Evolutionary conservation across 2,888 invertebrate genomes (phyloP).

Genomic region (Lasioglossum marginatum): DNA sequence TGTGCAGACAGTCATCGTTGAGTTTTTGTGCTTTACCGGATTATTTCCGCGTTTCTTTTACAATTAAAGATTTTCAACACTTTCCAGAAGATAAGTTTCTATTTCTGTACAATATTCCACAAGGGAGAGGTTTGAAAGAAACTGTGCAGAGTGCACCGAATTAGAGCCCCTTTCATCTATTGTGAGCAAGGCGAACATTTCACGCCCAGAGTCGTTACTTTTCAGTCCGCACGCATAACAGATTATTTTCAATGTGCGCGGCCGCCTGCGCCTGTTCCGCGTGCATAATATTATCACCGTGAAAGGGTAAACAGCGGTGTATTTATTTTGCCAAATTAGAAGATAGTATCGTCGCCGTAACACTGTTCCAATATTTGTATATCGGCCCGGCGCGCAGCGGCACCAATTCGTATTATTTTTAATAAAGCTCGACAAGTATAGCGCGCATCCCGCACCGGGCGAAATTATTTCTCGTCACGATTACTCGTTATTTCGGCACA

Average conservation of each 20-base stretch:
- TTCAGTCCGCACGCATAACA: neutral
- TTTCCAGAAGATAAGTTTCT: neutral
- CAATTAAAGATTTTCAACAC: neutral
- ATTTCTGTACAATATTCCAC: slow-evolving; percentile 12
- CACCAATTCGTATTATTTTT: neutral
- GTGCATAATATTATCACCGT: neutral
- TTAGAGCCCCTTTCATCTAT: neutral
- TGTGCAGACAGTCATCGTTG: neutral
- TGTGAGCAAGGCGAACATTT: neutral
- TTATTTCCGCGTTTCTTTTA: neutral
- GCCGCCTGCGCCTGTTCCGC: neutral
- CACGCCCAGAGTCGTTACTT: slow-evolving; percentile 1
- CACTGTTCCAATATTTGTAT: neutral
- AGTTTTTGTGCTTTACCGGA: neutral
- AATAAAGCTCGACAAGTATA: neutral
- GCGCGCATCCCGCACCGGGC: neutral
- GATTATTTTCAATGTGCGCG: neutral
- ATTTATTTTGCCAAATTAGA: neutral
- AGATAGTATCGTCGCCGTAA: neutral
- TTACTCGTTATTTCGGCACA: neutral
- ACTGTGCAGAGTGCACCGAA: neutral
- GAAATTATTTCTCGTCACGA: neutral
- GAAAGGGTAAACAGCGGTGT: neutral
- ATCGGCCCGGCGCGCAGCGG: neutral
- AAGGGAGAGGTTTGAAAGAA: neutral